phyloP scores from a whole-genome alignment of 2,113 vertebrate genomes.

The Dicentrarchus labrax region DNA sequence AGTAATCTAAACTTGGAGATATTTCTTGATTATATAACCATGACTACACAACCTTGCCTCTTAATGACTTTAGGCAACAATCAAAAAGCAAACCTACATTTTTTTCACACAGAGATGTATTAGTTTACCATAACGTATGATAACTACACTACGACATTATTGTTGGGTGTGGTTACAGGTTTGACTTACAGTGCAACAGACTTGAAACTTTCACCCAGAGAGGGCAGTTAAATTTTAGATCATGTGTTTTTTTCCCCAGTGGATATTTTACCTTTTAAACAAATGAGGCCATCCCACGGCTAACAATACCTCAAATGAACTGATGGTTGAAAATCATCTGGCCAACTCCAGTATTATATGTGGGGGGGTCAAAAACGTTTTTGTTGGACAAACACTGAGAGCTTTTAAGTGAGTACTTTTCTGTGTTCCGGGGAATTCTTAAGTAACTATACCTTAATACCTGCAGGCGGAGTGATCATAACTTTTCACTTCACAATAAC shows the following conservation, averaged over 20 bases:
- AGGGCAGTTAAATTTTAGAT: neutral
- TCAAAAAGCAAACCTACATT: neutral
- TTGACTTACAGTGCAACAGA: neutral
- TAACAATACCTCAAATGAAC: neutral
- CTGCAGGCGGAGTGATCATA: neutral
- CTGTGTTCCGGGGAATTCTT: neutral
- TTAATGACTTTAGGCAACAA: neutral
- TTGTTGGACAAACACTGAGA: neutral
- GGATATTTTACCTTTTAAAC: neutral
- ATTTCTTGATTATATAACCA: neutral
- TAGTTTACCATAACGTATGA: neutral
- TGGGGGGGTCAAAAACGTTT: neutral
- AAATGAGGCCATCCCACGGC: neutral
- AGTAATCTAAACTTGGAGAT: neutral
- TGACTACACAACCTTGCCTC: neutral
- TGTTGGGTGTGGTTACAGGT: neutral
- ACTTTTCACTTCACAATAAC: neutral
- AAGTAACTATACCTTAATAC: neutral
- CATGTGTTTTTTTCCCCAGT: neutral
- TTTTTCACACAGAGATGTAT: neutral
- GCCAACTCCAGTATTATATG: neutral
- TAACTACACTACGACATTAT: neutral
- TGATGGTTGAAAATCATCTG: neutral
- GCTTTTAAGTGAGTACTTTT: neutral
- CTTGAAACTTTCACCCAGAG: neutral